Evolutionary conservation across 2,888 invertebrate species (phyloP).

Genomic region (Poecilobothrus nobilitatus): DNA sequence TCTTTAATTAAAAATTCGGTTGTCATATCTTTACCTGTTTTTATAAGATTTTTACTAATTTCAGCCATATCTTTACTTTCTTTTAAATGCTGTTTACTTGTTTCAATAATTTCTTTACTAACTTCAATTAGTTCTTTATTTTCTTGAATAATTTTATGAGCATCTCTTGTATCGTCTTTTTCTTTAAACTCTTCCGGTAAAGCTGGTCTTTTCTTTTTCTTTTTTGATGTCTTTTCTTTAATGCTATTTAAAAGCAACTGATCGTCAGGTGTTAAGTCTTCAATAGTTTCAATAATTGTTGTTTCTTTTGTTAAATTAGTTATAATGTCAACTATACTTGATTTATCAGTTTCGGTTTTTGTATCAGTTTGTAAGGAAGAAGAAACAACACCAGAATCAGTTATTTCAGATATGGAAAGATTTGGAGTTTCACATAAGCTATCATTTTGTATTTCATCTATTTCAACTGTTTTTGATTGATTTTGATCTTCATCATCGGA

Average conservation of each 20-base stretch:
- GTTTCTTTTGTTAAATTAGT: slow-evolving; percentile 13
- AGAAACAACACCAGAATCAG: slow-evolving; percentile 7
- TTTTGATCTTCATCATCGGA: slow-evolving; percentile 33
- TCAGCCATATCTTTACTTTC: slow-evolving; percentile 13
- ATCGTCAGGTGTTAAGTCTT: slow-evolving; percentile 39
- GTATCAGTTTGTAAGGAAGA: background rate
- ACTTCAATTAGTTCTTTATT: slow-evolving; percentile 17
- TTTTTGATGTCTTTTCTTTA: slow-evolving; percentile 40
- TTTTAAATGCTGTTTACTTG: slow-evolving; percentile 14
- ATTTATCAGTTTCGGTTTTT: background rate
- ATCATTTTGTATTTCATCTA: background rate
- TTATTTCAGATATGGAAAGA: background rate
- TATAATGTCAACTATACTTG: background rate
- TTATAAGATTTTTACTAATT: slow-evolving; percentile 19
- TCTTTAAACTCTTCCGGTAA: slow-evolving; percentile 37
- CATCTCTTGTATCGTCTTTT: slow-evolving; percentile 15
- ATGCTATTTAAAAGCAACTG: slow-evolving; percentile 36
- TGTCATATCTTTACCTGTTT: slow-evolving; percentile 8
- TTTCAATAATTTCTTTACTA: slow-evolving; percentile 16
- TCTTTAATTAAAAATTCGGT: slow-evolving; percentile 19
- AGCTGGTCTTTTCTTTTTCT: slow-evolving; percentile 41
- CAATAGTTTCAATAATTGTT: slow-evolving; percentile 22
- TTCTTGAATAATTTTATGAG: slow-evolving; percentile 18
- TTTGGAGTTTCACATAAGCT: background rate
- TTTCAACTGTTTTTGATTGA: background rate